These are phyloP conservation scores for Zaprionus ghesquierei DNA, from an alignment of 1,140 invertebrate genomes.

Conservation along the genomic window DNA sequence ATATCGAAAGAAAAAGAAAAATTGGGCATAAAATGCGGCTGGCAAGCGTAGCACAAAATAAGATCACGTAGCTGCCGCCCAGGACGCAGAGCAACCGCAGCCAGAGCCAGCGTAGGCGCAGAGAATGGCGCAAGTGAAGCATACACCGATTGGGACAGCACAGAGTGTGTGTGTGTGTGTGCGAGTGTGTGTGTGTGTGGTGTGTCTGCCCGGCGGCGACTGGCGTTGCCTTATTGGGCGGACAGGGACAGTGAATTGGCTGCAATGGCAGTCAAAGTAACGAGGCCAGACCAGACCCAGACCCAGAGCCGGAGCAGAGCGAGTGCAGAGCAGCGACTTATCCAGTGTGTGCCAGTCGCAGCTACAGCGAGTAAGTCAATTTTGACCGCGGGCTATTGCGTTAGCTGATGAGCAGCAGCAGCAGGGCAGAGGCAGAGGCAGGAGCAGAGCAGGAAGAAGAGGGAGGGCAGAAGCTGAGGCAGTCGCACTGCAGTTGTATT, in stretches of 20 bases:
- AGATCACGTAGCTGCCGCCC: conserved; percentile 74
- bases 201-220: conserved; percentile 45
- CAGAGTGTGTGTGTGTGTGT: conserved; percentile 12
- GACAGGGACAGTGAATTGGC: conserved; percentile 34
- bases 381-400: conserved; percentile 76
- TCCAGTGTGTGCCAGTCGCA: neutral
- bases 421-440: neutral
- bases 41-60: conserved; percentile 61
- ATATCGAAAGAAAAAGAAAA: conserved; percentile 66
- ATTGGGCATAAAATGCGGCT: conserved; percentile 64
- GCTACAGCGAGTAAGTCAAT: conserved; percentile 58
- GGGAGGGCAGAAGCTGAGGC: neutral
- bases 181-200: conserved; percentile 36
- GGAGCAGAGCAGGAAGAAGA: neutral
- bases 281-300: conserved; percentile 19
- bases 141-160: conserved; percentile 32
- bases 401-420: conserved; percentile 68
- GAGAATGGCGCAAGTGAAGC: conserved; percentile 72
- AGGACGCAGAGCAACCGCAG: conserved; percentile 7
- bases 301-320: conserved; percentile 10
- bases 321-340: conserved; percentile 16
- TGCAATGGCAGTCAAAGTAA: conserved; percentile 52
- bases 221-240: conserved; percentile 30
- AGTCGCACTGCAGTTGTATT: conserved; percentile 69
- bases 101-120: conserved; percentile 50